Percentiles rank a stretch among this genome's conserved stretches.
phyloP scores from a whole-genome alignment of 2,113 vertebrate genomes.

The Ciconia boyciana region DNA sequence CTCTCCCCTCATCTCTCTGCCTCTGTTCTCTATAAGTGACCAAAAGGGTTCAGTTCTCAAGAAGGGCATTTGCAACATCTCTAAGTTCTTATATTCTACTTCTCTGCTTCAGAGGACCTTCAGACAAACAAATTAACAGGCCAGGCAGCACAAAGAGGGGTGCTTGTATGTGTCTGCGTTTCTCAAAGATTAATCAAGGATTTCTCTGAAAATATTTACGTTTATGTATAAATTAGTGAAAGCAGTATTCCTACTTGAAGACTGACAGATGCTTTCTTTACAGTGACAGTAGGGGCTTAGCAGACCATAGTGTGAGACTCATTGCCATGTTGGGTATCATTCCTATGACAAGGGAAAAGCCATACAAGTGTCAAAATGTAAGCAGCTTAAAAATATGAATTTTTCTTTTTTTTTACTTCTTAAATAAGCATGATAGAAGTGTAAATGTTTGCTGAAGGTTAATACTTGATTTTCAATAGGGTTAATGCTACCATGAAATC shows the following conservation, averaged over 20 bases:
- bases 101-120: background rate
- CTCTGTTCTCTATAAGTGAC: background rate
- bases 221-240: background rate
- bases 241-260: background rate
- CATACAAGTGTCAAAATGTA: background rate
- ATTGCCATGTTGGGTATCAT: background rate
- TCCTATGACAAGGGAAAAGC: background rate
- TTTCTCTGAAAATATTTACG: background rate
- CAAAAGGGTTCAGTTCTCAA: background rate
- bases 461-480: background rate
- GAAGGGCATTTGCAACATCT: background rate
- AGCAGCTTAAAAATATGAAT: background rate
- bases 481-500: background rate
- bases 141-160: background rate
- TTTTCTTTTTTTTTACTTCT: background rate
- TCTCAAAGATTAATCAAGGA: background rate
- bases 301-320: background rate
- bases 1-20: background rate
- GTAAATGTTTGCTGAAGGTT: background rate
- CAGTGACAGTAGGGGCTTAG: background rate
- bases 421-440: background rate
- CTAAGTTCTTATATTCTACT: background rate
- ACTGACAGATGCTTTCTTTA: background rate
- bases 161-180: rapidly evolving
- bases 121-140: background rate